phyloP scores from a whole-genome alignment of 1,140 invertebrate genomes.

The Leptoteleia sp. region DNA sequence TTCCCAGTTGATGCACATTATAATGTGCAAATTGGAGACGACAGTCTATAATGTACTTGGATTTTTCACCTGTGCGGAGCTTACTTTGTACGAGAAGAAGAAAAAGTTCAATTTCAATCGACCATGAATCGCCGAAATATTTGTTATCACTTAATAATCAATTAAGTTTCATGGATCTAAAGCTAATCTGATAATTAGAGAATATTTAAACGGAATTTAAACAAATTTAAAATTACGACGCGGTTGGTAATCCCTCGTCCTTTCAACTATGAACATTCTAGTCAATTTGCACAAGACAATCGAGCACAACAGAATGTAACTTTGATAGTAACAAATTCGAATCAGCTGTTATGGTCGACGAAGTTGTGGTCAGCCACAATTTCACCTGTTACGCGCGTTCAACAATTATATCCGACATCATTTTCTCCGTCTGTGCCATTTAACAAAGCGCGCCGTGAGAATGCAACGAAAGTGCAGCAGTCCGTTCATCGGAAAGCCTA shows the following conservation, averaged over 20 bases:
- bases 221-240: no score
- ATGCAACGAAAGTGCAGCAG: conserved; percentile 24
- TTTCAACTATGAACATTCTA: neutral
- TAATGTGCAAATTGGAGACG: neutral
- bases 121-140: no score
- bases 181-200: no score
- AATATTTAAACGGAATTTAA: no score
- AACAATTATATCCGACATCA: conserved; percentile 18
- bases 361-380: conserved; percentile 19
- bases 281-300: neutral
- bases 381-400: conserved; percentile 30
- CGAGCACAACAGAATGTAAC: neutral
- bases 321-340: conserved; percentile 10
- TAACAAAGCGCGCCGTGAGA: conserved; percentile 16
- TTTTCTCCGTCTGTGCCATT: conserved; percentile 13
- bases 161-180: no score
- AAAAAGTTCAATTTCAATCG: no score
- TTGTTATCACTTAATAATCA: no score
- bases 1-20: conserved; percentile 2
- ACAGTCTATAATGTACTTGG: no score
- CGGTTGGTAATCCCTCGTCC: no score
- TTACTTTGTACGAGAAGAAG: no score
- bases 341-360: conserved; percentile 3
- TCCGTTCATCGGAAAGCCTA: conserved; percentile 14
- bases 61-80: no score